Conservation (phyloP, 2,888 invertebrate genomes). For the Yponomeuta plumbellus region DNA sequence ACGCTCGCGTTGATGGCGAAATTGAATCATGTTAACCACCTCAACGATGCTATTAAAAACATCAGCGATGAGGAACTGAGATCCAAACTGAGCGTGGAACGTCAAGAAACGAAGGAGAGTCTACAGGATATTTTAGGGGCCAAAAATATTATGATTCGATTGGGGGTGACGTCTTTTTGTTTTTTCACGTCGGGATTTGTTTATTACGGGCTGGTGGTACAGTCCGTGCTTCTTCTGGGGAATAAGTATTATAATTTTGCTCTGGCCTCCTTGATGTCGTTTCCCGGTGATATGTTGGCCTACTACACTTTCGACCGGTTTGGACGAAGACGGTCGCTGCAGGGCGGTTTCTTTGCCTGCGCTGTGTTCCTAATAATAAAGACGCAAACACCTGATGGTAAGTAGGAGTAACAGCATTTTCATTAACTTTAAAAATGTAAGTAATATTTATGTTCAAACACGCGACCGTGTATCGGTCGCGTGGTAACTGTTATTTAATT, state of each 20-base stretch:
- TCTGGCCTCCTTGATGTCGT: slow-evolving; percentile 46
- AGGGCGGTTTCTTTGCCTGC: slow-evolving; percentile 44
- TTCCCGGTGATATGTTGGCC: slow-evolving; percentile 55
- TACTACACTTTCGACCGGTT: slow-evolving; percentile 47
- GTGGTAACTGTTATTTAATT: too few relatives aligned
- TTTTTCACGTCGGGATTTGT: slow-evolving; percentile 57
- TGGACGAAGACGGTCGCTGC: slow-evolving; percentile 50
- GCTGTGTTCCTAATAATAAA: slow-evolving; percentile 49
- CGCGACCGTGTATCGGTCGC: too few relatives aligned
- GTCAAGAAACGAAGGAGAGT: slow-evolving; percentile 46
- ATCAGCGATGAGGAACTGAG: slow-evolving; percentile 43
- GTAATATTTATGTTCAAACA: background rate
- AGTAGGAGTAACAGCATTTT: slow-evolving; percentile 28
- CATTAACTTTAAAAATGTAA: background rate
- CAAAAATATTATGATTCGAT: slow-evolving; percentile 50
- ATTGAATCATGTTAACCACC: slow-evolving; percentile 44
- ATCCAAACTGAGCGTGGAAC: slow-evolving; percentile 42
- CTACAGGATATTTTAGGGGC: slow-evolving; percentile 48
- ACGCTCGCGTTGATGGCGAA: slow-evolving; percentile 42
- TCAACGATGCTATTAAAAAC: slow-evolving; percentile 42
- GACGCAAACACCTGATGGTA: slow-evolving; percentile 47
- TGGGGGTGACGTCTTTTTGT: slow-evolving; percentile 48
- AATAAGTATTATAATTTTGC: slow-evolving; percentile 59
- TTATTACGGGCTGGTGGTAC: slow-evolving; percentile 52
- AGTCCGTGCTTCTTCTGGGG: slow-evolving; percentile 53